phyloP scores from a whole-genome alignment of 2,797 vertebrate genomes.

The Siniperca undulata region DNA sequence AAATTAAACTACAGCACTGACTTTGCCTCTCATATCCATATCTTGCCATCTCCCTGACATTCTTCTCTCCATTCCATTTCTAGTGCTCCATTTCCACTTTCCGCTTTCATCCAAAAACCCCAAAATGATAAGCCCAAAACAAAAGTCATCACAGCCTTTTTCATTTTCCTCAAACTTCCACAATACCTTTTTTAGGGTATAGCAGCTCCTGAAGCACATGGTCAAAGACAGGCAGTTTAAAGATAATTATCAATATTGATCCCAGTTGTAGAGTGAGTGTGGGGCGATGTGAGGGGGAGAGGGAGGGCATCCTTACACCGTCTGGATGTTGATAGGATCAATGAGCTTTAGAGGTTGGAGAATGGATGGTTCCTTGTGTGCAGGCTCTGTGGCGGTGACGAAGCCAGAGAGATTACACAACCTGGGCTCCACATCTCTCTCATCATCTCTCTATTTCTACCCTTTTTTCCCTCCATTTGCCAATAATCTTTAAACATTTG shows the following conservation, averaged over 20 bases:
- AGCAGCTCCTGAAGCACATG: conserved; percentile 47
- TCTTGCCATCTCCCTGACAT: background rate
- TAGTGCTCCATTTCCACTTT: background rate
- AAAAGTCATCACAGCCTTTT: background rate
- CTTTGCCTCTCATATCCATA: conserved; percentile 6
- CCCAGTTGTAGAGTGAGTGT: conserved; percentile 62
- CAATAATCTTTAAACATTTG: background rate
- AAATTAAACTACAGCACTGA: background rate
- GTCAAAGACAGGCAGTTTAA: conserved; percentile 75
- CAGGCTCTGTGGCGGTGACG: conserved; percentile 53
- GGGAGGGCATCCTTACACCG: conserved; percentile 23
- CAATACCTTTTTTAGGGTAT: background rate
- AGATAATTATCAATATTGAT: conserved; percentile 86
- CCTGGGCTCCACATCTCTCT: conserved; percentile 29
- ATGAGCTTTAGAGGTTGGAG: conserved; percentile 70
- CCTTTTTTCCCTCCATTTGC: conserved; percentile 6
- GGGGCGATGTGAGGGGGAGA: conserved; percentile 15
- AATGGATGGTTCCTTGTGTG: conserved; percentile 62
- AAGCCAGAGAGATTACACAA: conserved; percentile 50
- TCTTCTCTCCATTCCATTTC: background rate
- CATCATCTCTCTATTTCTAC: conserved; percentile 39
- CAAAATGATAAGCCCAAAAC: background rate
- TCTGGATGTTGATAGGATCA: conserved; percentile 72
- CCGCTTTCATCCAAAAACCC: background rate
- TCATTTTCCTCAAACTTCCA: conserved; percentile 23